These are phyloP conservation scores for Micropoecilia bifurca DNA, from an alignment of 2,797 vertebrate species.

Conservation along the genomic window DNA sequence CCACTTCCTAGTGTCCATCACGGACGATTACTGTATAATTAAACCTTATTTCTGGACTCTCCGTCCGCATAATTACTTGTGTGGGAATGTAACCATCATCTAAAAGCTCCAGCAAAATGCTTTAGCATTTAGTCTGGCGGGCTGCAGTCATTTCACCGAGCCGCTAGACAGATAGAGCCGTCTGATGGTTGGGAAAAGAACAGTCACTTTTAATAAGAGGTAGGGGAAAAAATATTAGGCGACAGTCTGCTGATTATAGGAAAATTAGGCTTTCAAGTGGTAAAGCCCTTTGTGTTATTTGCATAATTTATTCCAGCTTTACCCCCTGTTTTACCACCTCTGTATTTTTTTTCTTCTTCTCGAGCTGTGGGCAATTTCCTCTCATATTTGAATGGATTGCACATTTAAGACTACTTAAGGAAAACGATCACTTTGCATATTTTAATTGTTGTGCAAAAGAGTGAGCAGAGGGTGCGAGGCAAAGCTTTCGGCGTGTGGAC, in stretches of 20 bases:
- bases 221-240: conserved; percentile 95
- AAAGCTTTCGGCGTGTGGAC: conserved; percentile 86
- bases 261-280: conserved; percentile 99
- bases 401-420: conserved; percentile 99
- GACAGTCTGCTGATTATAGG: conserved; percentile 99
- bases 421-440: conserved; percentile 99
- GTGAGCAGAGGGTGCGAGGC: conserved; percentile 88
- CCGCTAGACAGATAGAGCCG: conserved; percentile 97
- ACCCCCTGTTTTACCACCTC: conserved; percentile 64
- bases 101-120: conserved; percentile 97
- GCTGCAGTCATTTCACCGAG: conserved; percentile 83
- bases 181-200: conserved; percentile 96
- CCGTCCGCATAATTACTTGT: conserved; percentile 99
- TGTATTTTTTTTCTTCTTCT: conserved; percentile 81
- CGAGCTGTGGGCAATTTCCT: conserved; percentile 98
- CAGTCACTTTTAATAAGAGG: conserved; percentile 99
- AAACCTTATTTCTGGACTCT: conserved; percentile 99
- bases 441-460: conserved; percentile 98
- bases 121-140: conserved; percentile 97
- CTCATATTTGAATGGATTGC: conserved; percentile 99
- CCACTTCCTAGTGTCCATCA: conserved; percentile 99
- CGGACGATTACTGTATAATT: conserved; percentile 99
- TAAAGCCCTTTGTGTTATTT: conserved; percentile 99
- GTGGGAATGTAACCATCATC: conserved; percentile 99
- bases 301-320: conserved; percentile 96